Evolutionary conservation across 1,140 invertebrate species (phyloP), one percentile per base, ranked within the genome.

Genomic region (Campoletis sonorensis): DNA sequence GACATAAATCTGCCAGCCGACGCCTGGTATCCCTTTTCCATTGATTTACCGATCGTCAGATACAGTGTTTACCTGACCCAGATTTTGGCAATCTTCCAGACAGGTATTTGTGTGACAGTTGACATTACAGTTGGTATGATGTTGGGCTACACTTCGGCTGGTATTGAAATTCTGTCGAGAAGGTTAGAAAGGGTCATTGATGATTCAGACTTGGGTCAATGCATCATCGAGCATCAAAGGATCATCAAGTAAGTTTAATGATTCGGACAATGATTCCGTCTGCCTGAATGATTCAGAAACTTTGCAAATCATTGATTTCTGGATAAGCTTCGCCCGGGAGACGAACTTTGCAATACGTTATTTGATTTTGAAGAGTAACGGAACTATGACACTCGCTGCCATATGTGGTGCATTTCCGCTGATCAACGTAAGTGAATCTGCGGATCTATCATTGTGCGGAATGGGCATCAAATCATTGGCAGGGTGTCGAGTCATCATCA

Each of bases 331-430:
- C 68, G 80, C 83, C 8, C 72, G 84, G 7, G 70, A 85, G 23
- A 78, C 86, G 54, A 81, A 81, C 18, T 21, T 27, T 13, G 67
- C 81, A 26, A 80, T 75, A n/a, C 27, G 77, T 33, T 81, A 79
- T 30, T 81, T 83, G 18, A 83, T 81, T 33, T 10, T 81, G 1
- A 84, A 83, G 70, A 71, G 80, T 21, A 84, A 83, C 26, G 72
- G 30, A 13, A 81, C 80, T 2, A 88, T 89, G 87, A 83, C 81
- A 33, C 16, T 83, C 7, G 81, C 84, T 13, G 83, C 85, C 1
- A 84, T 88, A 54, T 87, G 81, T 68, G 87, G 85, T 51, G 85
- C 84, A 70, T 85, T 87, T 72, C 86, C 87, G 16, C 68, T 90
- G 15, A 73, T 89, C 58, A 33, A 82, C 27, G 88, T 88, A 82